phyloP scores from a whole-genome alignment of 2,113 vertebrate genomes.

The Phodopus roborovskii region DNA sequence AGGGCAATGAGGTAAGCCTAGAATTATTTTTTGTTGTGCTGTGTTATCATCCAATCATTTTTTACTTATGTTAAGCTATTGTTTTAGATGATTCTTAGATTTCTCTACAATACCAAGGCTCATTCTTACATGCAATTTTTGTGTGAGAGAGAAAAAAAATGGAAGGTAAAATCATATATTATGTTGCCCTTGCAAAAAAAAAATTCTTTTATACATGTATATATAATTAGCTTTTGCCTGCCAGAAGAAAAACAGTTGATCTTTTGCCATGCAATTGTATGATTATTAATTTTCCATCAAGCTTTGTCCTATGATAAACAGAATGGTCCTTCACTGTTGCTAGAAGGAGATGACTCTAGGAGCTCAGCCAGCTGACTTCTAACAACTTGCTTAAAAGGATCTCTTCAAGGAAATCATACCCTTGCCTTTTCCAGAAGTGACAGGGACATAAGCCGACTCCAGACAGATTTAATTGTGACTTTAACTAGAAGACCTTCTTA shows the following conservation, averaged over 20 bases:
- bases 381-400: conserved; percentile 73
- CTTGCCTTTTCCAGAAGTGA: conserved; percentile 80
- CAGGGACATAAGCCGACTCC: conserved; percentile 79
- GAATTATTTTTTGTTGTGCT: conserved; percentile 43
- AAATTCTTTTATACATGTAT: not conserved
- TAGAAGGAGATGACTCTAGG: conserved; percentile 70
- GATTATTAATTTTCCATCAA: conserved; percentile 80
- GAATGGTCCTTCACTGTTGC: conserved; percentile 57
- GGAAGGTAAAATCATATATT: conserved; percentile 83
- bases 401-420: conserved; percentile 75
- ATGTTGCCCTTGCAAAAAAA: conserved; percentile 85
- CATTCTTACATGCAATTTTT: conserved; percentile 84
- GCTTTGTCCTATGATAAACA: conserved; percentile 71
- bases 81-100: conserved; percentile 78
- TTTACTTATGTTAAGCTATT: conserved; percentile 67
- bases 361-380: conserved; percentile 69
- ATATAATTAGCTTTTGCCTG: conserved; percentile 86
- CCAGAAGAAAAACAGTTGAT: conserved; percentile 85
- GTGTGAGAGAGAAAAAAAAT: conserved; percentile 81
- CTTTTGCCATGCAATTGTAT: conserved; percentile 79
- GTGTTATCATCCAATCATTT: conserved; percentile 67
- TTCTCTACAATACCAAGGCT: conserved; percentile 72
- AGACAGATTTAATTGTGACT: conserved; percentile 86
- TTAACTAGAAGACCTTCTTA: conserved; percentile 86
- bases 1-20: conserved; percentile 70